phyloP scores from a whole-genome alignment of 1,140 invertebrate genomes.

The Nasonia giraulti region DNA sequence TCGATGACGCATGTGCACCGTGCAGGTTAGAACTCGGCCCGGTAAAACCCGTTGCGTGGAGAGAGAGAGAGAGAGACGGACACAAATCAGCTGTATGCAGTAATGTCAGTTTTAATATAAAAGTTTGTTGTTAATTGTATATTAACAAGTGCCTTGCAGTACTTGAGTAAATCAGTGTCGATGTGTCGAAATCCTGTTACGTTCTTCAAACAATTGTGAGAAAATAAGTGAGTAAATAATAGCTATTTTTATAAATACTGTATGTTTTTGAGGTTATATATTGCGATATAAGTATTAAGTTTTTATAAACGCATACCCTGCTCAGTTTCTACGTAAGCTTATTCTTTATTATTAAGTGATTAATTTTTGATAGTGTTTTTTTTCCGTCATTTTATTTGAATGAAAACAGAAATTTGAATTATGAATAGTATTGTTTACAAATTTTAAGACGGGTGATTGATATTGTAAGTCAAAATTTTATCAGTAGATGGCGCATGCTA shows the following conservation, averaged over 20 bases:
- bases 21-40: background rate
- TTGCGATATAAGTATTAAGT: background rate
- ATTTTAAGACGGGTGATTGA: background rate
- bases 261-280: slow-evolving; percentile 23
- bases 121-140: background rate
- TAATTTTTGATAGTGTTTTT: background rate
- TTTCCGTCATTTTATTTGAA: background rate
- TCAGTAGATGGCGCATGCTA: background rate
- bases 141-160: background rate
- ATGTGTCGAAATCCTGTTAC: background rate
- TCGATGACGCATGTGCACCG: too few relatives aligned
- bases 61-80: too few relatives aligned
- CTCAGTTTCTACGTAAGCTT: too few relatives aligned
- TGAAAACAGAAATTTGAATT: background rate
- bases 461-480: background rate
- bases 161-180: background rate
- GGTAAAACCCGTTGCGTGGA: background rate
- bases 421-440: background rate
- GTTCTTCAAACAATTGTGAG: background rate
- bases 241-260: too few relatives aligned
- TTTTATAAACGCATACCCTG: too few relatives aligned
- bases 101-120: background rate
- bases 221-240: background rate
- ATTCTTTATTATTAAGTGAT: too few relatives aligned
- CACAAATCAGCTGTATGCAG: background rate